A percentile compares a stretch with the other conserved stretches of the same genome.
phyloP scores from a whole-genome alignment of 2,113 vertebrate genomes.

The Pelmatolapia mariae region DNA sequence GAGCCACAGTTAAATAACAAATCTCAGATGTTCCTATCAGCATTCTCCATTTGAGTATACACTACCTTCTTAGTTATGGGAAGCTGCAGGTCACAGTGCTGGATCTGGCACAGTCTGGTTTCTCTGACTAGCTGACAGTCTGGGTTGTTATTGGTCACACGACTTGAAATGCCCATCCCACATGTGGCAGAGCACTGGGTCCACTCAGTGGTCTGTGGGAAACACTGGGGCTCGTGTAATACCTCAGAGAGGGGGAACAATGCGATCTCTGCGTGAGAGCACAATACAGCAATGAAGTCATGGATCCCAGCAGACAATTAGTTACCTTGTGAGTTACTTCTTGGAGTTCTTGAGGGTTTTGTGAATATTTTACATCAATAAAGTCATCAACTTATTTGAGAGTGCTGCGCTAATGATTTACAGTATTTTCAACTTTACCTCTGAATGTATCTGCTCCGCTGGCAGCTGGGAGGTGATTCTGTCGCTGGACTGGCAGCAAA shows the following conservation, averaged over 20 bases:
- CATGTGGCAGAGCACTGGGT: constrained; percentile 70
- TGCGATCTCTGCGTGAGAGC: constrained; percentile 36
- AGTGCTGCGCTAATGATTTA: background rate
- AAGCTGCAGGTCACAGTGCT: constrained; percentile 36
- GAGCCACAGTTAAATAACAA: background rate
- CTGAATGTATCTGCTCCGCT: background rate
- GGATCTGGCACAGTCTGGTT: constrained; percentile 68
- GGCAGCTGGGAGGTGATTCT: background rate
- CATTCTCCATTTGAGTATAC: background rate
- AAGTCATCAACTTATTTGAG: background rate
- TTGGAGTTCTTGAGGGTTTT: background rate
- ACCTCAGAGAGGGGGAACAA: constrained; percentile 11
- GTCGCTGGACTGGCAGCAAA: constrained; percentile 13
- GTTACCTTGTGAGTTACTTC: background rate
- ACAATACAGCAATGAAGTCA: background rate
- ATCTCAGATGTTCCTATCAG: background rate
- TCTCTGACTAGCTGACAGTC: constrained; percentile 64
- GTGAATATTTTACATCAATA: background rate
- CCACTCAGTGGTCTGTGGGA: constrained; percentile 67
- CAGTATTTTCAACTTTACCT: constrained; percentile 31
- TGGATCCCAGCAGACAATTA: background rate
- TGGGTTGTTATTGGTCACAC: constrained; percentile 68
- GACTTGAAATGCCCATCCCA: constrained; percentile 72
- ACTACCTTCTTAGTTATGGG: constrained; percentile 41
- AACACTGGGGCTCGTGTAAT: constrained; percentile 36